A percentile compares a stretch with the other conserved stretches of the same genome.
phyloP scores from a whole-genome alignment of 2,797 vertebrate species.

The Sylvilagus floridanus region DNA sequence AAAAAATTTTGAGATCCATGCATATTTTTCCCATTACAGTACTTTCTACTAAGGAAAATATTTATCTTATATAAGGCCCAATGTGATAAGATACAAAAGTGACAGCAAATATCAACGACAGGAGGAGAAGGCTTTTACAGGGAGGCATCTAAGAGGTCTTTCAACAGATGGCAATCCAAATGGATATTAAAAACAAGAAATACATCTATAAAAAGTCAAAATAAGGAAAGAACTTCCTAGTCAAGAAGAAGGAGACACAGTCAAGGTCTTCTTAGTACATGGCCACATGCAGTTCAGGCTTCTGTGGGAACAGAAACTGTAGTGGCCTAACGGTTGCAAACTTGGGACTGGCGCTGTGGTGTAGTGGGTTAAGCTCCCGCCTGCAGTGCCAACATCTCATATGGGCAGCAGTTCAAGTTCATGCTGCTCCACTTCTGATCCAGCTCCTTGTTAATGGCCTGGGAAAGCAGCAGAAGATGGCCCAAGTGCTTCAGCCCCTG shows the following conservation, averaged over 20 bases:
- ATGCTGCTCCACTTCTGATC: no score
- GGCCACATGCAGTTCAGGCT: not conserved
- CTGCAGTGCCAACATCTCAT: no score
- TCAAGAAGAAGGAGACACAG: not conserved
- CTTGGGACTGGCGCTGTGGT: no score
- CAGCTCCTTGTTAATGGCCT: no score
- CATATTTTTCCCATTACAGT: no score
- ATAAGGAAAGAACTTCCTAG: not conserved
- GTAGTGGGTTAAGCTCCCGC: no score
- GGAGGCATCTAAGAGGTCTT: not conserved
- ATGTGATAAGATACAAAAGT: not conserved
- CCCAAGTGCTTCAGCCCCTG: no score
- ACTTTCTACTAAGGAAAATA: no score
- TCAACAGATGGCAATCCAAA: not conserved
- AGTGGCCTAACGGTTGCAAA: not conserved
- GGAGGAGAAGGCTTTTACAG: not conserved
- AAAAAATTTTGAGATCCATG: no score
- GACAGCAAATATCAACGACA: not conserved
- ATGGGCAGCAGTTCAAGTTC: no score
- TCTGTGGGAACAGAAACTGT: not conserved
- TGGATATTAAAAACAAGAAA: not conserved
- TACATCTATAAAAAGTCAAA: not conserved
- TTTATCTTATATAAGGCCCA: not conserved
- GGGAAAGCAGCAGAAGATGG: no score
- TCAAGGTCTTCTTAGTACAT: not conserved